Conservation (phyloP, 2,113 vertebrate species). For the Corythornis cristatus region DNA sequence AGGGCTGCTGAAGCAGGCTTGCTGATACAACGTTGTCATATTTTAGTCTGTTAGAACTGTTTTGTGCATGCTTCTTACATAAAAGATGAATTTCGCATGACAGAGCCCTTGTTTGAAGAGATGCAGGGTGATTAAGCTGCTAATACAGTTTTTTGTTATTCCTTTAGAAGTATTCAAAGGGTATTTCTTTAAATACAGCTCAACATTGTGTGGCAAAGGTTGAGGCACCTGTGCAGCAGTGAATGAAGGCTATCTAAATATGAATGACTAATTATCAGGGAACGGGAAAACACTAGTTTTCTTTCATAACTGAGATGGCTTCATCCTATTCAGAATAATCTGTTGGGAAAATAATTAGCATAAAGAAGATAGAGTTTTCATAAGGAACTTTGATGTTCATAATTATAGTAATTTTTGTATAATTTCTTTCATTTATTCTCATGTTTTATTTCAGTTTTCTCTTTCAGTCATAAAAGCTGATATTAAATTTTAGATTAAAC, state of each 20-base stretch:
- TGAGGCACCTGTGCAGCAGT: conserved; percentile 69
- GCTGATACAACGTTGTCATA: conserved; percentile 57
- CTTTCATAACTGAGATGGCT: conserved; percentile 61
- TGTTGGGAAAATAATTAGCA: conserved; percentile 72
- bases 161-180: conserved; percentile 49
- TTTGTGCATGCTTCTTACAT: conserved; percentile 44
- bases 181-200: conserved; percentile 62
- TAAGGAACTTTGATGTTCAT: conserved; percentile 65
- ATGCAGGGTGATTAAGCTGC: conserved; percentile 37
- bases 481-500: conserved; percentile 62
- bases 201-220: conserved; percentile 60
- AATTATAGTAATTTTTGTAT: conserved; percentile 71
- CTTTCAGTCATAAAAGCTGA: conserved; percentile 53
- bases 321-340: conserved; percentile 64
- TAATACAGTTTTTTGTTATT: conserved; percentile 45
- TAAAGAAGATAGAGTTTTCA: conserved; percentile 68
- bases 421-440: conserved; percentile 58
- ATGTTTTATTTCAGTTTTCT: conserved; percentile 62
- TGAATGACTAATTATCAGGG: conserved; percentile 69
- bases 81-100: conserved; percentile 42
- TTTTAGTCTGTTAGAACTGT: conserved; percentile 40
- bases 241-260: conserved; percentile 68
- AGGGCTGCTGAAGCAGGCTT: conserved; percentile 52
- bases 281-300: conserved; percentile 63
- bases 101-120: conserved; percentile 36